These are phyloP conservation scores for Machimus rusticus DNA, from an alignment of 2,888 invertebrate genomes.

Conservation along the genomic window DNA sequence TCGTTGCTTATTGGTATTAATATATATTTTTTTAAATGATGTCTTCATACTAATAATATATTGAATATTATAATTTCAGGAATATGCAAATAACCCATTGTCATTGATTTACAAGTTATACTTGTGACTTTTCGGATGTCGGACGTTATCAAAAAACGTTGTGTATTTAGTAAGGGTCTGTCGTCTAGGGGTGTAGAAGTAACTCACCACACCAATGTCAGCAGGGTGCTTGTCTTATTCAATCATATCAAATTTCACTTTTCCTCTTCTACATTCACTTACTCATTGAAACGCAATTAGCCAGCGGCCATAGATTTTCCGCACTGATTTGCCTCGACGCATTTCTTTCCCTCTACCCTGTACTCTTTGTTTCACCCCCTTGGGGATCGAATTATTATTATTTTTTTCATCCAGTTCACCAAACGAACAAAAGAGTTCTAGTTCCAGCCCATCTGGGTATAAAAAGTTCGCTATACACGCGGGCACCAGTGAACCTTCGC, in stretches of 20 bases:
- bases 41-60: not conserved
- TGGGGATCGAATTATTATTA: slow-evolving; percentile 29
- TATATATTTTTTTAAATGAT: not conserved
- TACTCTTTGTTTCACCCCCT: not conserved
- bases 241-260: slow-evolving; percentile 32
- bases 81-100: not conserved
- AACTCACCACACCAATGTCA: not conserved
- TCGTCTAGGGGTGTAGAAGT: not conserved
- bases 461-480: not conserved
- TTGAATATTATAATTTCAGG: not conserved
- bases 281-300: slow-evolving; percentile 50
- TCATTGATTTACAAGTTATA: not conserved
- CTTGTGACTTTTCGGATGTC: not conserved
- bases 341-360: not conserved
- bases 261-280: slow-evolving; percentile 37
- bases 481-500: not conserved
- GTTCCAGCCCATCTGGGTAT: slow-evolving; percentile 38
- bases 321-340: slow-evolving; percentile 45
- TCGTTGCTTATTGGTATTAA: not conserved
- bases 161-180: not conserved
- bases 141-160: not conserved
- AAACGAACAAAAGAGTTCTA: slow-evolving; percentile 18
- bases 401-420: slow-evolving; percentile 29
- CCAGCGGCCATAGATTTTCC: slow-evolving; percentile 49
- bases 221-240: not conserved